A percentile compares a stretch with the other conserved stretches of the same genome.
Evolutionary conservation across 2,113 vertebrate genomes (phyloP).

Genomic region (Rhinichthys klamathensis): DNA sequence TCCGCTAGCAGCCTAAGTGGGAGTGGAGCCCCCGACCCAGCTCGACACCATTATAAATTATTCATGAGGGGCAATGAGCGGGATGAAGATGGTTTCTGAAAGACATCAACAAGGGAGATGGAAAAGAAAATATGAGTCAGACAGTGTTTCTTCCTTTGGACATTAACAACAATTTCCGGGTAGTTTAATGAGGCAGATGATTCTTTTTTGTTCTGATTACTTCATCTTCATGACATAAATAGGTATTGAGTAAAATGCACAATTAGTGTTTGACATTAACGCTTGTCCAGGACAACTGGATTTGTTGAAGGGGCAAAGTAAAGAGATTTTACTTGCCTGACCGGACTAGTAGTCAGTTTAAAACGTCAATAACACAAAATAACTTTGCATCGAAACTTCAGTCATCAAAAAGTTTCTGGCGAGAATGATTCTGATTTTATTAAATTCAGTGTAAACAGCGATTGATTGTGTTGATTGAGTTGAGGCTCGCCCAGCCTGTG

Average conservation of each 20-base stretch:
- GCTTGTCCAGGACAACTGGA: too few relatives aligned
- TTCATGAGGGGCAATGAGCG: constrained; percentile 44
- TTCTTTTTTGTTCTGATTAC: constrained; percentile 13
- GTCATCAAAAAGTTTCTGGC: too few relatives aligned
- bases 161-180: constrained; percentile 12
- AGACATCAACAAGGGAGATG: background rate
- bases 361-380: too few relatives aligned
- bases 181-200: constrained; percentile 27
- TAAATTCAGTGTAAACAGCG: too few relatives aligned
- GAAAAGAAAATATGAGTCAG: constrained; percentile 11
- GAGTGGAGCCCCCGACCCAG: background rate
- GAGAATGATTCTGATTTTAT: too few relatives aligned
- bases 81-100: background rate
- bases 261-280: too few relatives aligned
- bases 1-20: constrained; percentile 16
- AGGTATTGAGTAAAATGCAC: constrained; percentile 2
- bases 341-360: too few relatives aligned
- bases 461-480: too few relatives aligned
- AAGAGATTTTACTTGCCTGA: too few relatives aligned
- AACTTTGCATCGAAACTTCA: too few relatives aligned
- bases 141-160: constrained; percentile 14
- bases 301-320: too few relatives aligned
- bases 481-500: too few relatives aligned
- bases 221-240: constrained; percentile 13
- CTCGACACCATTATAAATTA: constrained; percentile 24